These are phyloP conservation scores for Oncorhynchus clarkii DNA, from an alignment of 2,113 vertebrate genomes.

Conservation along the genomic window DNA sequence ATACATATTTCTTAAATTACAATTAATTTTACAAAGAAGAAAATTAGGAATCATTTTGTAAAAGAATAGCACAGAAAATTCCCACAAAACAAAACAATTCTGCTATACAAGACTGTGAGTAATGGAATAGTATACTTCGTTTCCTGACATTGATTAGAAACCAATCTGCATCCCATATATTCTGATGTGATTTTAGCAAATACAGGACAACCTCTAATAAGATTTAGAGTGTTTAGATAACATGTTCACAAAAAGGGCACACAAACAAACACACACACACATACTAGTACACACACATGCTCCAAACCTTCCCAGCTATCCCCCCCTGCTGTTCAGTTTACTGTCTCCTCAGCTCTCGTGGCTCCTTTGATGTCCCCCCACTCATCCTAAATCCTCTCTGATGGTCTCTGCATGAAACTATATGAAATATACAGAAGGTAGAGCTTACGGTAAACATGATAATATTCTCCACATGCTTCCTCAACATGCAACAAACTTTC, in stretches of 20 bases:
- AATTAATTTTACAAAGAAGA: conserved; percentile 40
- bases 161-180: not conserved
- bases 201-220: not conserved
- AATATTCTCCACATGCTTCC: conserved; percentile 26
- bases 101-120: conserved; percentile 22
- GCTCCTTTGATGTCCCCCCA: conserved; percentile 44
- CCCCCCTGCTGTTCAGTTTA: conserved; percentile 18
- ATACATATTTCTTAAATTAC: conserved; percentile 53
- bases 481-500: conserved; percentile 2
- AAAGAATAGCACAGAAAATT: conserved; percentile 6
- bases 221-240: not conserved
- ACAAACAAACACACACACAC: not conserved
- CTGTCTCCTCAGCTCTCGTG: conserved; percentile 11
- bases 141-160: not conserved
- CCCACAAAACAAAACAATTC: not conserved
- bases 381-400: conserved; percentile 21
- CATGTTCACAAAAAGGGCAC: not conserved
- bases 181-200: not conserved
- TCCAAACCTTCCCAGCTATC: conserved; percentile 18
- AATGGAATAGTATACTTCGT: conserved; percentile 3
- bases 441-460: conserved; percentile 26
- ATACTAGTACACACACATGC: not conserved
- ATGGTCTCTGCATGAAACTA: conserved; percentile 20
- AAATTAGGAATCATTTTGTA: not conserved
- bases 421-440: conserved; percentile 28